Conservation (phyloP, 2,797 vertebrate species). For the Dallia pectoralis region DNA sequence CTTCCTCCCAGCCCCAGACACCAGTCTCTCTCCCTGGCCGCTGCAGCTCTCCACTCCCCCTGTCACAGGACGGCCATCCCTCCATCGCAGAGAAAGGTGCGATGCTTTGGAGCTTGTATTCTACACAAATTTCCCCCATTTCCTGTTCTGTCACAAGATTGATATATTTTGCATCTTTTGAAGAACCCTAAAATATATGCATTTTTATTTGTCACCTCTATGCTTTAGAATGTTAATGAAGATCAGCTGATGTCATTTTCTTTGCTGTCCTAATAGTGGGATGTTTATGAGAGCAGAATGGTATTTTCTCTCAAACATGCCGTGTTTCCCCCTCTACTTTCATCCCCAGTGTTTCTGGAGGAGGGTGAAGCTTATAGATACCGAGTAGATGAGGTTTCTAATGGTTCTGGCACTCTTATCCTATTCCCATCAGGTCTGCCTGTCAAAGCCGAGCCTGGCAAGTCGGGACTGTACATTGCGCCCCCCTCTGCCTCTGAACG, state of each 20-base stretch:
- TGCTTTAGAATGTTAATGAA: no score
- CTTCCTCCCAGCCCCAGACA: constrained; percentile 63
- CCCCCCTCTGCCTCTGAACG: constrained; percentile 75
- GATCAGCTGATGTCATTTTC: constrained; percentile 2
- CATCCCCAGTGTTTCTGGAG: constrained; percentile 4
- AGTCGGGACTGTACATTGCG: constrained; percentile 73
- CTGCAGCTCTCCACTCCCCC: constrained; percentile 78
- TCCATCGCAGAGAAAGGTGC: constrained; percentile 85
- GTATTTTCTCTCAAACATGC: neutral
- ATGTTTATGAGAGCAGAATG: constrained; percentile 23
- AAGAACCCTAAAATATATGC: no score
- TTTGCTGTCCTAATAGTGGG: constrained; percentile 9
- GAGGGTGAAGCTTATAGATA: constrained; percentile 12
- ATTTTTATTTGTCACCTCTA: no score
- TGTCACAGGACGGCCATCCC: constrained; percentile 66
- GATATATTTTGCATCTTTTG: neutral
- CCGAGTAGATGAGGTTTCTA: constrained; percentile 2
- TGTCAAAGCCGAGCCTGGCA: constrained; percentile 77
- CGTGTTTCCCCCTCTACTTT: neutral
- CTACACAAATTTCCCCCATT: neutral
- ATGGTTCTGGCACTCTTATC: constrained; percentile 1
- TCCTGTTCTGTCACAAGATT: neutral
- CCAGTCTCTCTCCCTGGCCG: constrained; percentile 66
- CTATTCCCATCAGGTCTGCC: constrained; percentile 69
- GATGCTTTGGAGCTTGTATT: neutral